Base-by-base conservation (phyloP, 2,113 vertebrate genomes). In the Scopus umbretta region DNA sequence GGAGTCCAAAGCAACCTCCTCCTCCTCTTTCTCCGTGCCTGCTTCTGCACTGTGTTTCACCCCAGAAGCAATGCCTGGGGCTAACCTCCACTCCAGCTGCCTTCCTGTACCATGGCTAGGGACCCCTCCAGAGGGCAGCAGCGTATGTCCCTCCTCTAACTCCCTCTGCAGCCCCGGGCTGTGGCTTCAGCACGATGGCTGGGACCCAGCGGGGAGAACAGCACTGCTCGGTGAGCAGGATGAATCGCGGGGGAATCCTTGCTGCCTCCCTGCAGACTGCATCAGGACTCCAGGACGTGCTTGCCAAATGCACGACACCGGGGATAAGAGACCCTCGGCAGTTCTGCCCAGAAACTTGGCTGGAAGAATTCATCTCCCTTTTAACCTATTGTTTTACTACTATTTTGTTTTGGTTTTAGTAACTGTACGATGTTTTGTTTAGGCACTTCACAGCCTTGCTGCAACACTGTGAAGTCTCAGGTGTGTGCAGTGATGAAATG, bases 151-250 rank as follows among this genome's bases (percentile, higher is more conserved):
- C 20, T 30, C 34, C 52, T 19, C 34, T 27, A 6, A 6, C 7
- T 58, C 4, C 17, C 7, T n/a, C 42, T 1, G 0, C 32, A 78
- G 0, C 9, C 4, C 9, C 0, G 1, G 1, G 29, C 56, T 45
- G 47, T 11, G 27, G 42, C 56, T 92, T 75, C 25, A 86, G 32
- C 40, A 19, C 0, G 0, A 5, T 11, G 30, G 27, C 47, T 53
- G 32, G 27, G 56, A 66, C 34, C n/a, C 68, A 49, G 45, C 1
- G 0, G 2, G 21, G 22, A 74, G n/a, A 78, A 47, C 0, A 2
- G 38, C 13, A 21, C 19, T 66, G 53, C 56, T 11, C 29, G 52
- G 36, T 47, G 66, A 38, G 58, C 49, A 61, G 40, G 27, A 75
- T 29, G n/a, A 42, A 49, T 16, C 6, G 1, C n/a, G 18, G 9